phyloP scores from a whole-genome alignment of 1,140 invertebrate genomes.

The Brachionus plicatilis region DNA sequence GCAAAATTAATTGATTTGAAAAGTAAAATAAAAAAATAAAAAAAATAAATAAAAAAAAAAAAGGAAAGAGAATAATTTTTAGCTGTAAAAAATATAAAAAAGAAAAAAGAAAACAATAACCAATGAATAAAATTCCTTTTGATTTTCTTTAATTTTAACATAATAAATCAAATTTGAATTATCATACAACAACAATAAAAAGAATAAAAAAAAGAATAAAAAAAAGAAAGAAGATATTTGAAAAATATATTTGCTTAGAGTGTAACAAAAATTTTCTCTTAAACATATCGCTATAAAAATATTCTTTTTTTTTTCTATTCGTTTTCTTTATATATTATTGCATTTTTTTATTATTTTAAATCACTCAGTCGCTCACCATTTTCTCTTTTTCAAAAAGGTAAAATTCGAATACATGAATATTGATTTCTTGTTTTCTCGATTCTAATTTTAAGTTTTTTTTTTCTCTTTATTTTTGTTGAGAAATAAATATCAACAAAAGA shows the following conservation, averaged over 20 bases:
- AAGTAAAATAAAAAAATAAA: background rate
- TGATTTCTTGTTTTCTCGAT: background rate
- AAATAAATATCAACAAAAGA: conserved; percentile 19
- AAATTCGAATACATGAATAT: background rate
- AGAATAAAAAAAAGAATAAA: background rate
- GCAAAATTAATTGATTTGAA: background rate
- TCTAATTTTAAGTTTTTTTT: background rate
- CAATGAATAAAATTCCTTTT: background rate
- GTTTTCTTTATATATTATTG: background rate
- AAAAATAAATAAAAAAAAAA: no score
- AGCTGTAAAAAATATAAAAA: background rate
- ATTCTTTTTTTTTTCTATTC: background rate
- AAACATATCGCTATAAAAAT: background rate
- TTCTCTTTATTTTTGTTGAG: background rate
- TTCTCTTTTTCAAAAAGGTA: background rate
- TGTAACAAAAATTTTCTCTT: background rate
- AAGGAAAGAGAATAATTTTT: background rate
- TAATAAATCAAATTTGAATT: background rate
- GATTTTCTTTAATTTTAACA: background rate
- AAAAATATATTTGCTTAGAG: background rate
- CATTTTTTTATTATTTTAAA: background rate
- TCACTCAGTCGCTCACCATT: background rate
- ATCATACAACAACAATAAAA: background rate
- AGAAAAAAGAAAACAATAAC: background rate
- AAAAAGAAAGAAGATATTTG: background rate